These are phyloP conservation scores for Eptesicus fuscus DNA, from an alignment of 2,113 vertebrate species.

Conservation along the genomic window DNA sequence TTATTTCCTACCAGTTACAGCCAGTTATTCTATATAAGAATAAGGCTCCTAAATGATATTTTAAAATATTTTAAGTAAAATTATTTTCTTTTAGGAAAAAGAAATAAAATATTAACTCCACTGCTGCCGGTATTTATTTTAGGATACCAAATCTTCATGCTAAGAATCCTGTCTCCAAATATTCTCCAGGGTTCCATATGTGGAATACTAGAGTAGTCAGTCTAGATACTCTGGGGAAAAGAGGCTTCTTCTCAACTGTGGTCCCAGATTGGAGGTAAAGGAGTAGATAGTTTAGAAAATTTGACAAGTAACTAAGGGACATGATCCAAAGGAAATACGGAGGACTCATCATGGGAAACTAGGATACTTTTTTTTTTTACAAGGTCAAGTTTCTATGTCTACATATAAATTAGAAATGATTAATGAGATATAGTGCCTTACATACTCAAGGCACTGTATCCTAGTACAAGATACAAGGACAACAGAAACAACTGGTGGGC, in stretches of 20 bases:
- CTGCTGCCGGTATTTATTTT: neutral
- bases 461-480: neutral
- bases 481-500: neutral
- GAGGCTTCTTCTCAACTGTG: neutral
- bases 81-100: slow-evolving; percentile 4
- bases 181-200: neutral
- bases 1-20: neutral
- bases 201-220: neutral
- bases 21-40: neutral
- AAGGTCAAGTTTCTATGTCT: neutral
- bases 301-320: neutral
- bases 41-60: neutral
- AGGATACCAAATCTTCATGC: neutral
- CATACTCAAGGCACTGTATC: neutral
- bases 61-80: neutral
- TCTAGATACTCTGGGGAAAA: neutral
- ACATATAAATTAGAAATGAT: neutral
- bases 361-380: neutral
- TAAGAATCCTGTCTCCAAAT: neutral
- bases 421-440: neutral
- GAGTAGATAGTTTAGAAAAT: neutral
- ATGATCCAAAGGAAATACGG: neutral
- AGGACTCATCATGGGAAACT: neutral
- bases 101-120: neutral
- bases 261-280: neutral